Evolutionary conservation across 2,888 invertebrate genomes (phyloP), one percentile per base, ranked within the genome.

Genomic region (Ommatoiulus sabulosus): DNA sequence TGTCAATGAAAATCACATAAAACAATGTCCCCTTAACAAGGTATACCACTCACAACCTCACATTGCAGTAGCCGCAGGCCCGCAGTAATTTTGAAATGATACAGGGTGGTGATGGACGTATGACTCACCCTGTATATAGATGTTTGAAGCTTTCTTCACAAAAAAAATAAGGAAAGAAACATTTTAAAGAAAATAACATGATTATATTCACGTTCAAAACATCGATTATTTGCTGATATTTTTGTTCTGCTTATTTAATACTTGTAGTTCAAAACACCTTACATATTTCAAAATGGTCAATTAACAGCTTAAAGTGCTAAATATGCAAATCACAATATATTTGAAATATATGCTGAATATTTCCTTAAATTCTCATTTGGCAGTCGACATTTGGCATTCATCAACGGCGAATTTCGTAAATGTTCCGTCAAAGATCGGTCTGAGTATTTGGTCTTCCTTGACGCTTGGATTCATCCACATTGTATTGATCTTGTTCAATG

Each of bases 351-450:
- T 17, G 3, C 17, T 17, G 17, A 4, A 57, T 17, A 12, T 7
- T 5, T 20, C 5, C 20, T n/a, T 63, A n/a, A 63, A 20, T n/a
- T 52, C 63, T 15, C 7, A 15, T 63, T n/a, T 20, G 5, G 20
- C 20, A 20, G 7, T 15, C n/a, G n/a, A n/a, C 15, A 1, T 12
- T n/a, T n/a, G n/a, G n/a, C n/a, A n/a, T 87, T 87, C 52, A 87
- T 95, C 94, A 91, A 97, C 97, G 91, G 95, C 94, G 89, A 97
- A 93, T 92, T 97, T 96, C 91, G 97, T 95, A 94, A 97, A 97
- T 87, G 97, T 96, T 80, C 97, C 97, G 91, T 97, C 97, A 91
- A 97, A 97, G 94, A 91, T 97, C 97, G 90, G 97, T 96, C 90
- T 96, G 95, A 91, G 96, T 97, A 92, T 96, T 97, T 0, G 94